Conservation (phyloP, 2,888 invertebrate genomes). For the Deilephila elpenor region DNA sequence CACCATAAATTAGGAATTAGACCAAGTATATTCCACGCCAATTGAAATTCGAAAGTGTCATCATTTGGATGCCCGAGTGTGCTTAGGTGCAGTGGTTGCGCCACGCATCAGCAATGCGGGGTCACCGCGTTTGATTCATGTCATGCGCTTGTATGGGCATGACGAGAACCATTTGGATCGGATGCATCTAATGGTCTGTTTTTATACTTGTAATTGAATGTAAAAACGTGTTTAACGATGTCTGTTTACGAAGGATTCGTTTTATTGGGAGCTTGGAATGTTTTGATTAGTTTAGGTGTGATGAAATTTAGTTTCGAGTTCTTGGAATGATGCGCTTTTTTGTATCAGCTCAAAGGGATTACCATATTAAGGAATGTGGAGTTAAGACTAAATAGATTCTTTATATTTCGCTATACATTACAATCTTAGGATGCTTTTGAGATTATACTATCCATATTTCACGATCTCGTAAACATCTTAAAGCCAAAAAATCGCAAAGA, state of each 20-base stretch:
- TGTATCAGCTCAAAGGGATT: too few relatives aligned
- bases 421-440: too few relatives aligned
- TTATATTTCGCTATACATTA: too few relatives aligned
- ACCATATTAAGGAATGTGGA: too few relatives aligned
- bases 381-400: too few relatives aligned
- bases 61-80: conserved; percentile 26
- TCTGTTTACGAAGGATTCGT: conserved; percentile 1
- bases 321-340: too few relatives aligned
- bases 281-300: neutral
- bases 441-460: too few relatives aligned
- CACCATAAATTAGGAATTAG: conserved; percentile 12
- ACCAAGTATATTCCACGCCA: conserved; percentile 28
- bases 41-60: conserved; percentile 35
- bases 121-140: conserved; percentile 11
- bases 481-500: too few relatives aligned
- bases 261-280: neutral
- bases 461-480: too few relatives aligned
- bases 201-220: conserved; percentile 3
- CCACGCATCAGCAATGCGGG: conserved; percentile 19
- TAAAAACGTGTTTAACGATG: neutral
- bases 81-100: conserved; percentile 15
- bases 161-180: conserved; percentile 1
- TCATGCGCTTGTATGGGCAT: conserved; percentile 15
- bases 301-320: too few relatives aligned
- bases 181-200: conserved; percentile 6